Conservation (phyloP, 2,797 vertebrate genomes). For the Chelmon rostratus region DNA sequence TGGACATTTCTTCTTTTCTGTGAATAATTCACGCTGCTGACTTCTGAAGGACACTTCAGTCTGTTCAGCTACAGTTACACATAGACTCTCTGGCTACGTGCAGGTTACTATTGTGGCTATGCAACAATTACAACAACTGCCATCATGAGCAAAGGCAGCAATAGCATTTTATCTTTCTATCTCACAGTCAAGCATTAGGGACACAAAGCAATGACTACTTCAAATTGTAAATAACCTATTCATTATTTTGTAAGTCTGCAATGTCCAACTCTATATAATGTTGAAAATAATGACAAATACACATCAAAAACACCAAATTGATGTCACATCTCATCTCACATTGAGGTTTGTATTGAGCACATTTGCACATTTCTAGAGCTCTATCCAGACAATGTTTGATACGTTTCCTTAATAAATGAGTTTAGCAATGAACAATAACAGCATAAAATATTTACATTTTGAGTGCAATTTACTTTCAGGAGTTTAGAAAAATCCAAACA, state of each 20-base stretch:
- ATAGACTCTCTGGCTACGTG: background rate
- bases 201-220: background rate
- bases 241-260: background rate
- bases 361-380: background rate
- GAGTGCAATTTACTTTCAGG: background rate
- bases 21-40: constrained; percentile 42
- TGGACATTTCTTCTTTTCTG: constrained; percentile 16
- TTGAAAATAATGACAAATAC: background rate
- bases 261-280: background rate
- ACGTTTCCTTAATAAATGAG: background rate
- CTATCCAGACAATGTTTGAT: background rate
- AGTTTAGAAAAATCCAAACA: background rate
- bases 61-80: constrained; percentile 26
- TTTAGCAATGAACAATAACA: background rate
- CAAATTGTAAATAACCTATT: background rate
- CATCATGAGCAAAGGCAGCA: background rate
- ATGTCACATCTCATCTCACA: background rate
- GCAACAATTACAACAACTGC: background rate
- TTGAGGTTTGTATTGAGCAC: background rate
- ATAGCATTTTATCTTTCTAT: background rate
- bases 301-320: background rate
- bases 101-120: background rate
- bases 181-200: background rate
- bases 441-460: background rate
- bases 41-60: constrained; percentile 24